A percentile compares a stretch with the other conserved stretches of the same genome.
phyloP scores from a whole-genome alignment of 2,113 vertebrate genomes.

The Anolis sagrei region DNA sequence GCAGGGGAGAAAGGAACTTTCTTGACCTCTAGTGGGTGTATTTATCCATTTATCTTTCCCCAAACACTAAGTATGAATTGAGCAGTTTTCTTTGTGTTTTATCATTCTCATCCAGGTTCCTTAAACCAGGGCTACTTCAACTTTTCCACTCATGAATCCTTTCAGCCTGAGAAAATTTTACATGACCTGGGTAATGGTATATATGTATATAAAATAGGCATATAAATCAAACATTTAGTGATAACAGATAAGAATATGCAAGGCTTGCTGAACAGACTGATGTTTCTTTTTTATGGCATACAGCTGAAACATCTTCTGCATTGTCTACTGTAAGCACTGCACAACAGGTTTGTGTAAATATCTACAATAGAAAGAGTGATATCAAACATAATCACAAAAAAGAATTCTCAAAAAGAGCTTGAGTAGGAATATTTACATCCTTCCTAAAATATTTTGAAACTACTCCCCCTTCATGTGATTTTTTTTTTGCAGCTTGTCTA shows the following conservation, averaged over 20 bases:
- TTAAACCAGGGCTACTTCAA: not conserved
- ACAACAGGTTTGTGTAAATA: too few relatives aligned
- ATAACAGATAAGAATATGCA: too few relatives aligned
- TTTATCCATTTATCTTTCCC: slow-evolving; percentile 29
- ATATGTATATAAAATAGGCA: too few relatives aligned
- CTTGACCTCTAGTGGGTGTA: not conserved
- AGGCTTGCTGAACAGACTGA: not conserved
- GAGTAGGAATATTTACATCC: not conserved
- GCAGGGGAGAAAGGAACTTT: not conserved
- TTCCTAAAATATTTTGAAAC: not conserved
- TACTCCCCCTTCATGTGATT: not conserved
- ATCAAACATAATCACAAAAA: too few relatives aligned
- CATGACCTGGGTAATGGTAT: too few relatives aligned
- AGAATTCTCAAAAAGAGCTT: not conserved
- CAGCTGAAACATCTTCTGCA: not conserved
- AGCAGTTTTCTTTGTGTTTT: slow-evolving; percentile 25
- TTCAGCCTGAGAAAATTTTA: too few relatives aligned
- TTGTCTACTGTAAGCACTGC: not conserved
- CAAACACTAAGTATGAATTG: not conserved
- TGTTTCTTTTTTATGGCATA: not conserved
- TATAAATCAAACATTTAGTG: too few relatives aligned
- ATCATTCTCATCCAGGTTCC: not conserved
- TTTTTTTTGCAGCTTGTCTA: not conserved
- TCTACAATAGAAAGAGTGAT: not conserved
- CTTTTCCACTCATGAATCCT: too few relatives aligned